Percentiles rank a stretch among this genome's conserved stretches.
Evolutionary conservation across 2,888 invertebrate species (phyloP).

Genomic region (Brachylomia viminalis): DNA sequence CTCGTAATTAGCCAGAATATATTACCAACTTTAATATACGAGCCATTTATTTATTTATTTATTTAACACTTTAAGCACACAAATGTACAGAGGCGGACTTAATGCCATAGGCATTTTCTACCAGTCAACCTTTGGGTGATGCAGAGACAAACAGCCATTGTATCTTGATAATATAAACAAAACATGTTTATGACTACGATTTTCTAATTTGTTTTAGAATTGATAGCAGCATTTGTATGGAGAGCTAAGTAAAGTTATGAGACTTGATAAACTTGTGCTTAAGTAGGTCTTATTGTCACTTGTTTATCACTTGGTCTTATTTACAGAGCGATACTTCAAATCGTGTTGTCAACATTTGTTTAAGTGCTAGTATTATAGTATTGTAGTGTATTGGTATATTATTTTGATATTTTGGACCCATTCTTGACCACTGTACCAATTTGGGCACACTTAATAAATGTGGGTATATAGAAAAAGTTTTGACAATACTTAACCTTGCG

Average conservation of each 20-base stretch:
- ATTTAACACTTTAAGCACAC: too few relatives aligned
- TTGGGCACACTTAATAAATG: too few relatives aligned
- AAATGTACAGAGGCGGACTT: too few relatives aligned
- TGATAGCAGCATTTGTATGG: conserved; percentile 55
- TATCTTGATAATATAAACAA: conserved; percentile 40
- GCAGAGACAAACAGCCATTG: too few relatives aligned
- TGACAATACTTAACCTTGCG: too few relatives aligned
- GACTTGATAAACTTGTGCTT: conserved; percentile 42
- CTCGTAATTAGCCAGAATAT: conserved; percentile 57
- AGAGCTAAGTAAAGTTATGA: conserved; percentile 36
- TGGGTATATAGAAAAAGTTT: too few relatives aligned
- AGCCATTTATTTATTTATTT: too few relatives aligned
- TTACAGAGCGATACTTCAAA: conserved; percentile 28
- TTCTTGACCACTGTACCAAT: too few relatives aligned
- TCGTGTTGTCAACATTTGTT: conserved; percentile 18
- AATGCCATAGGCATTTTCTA: too few relatives aligned
- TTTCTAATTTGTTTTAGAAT: conserved; percentile 57
- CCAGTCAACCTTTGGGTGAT: too few relatives aligned
- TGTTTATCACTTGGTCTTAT: conserved; percentile 42
- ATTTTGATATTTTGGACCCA: conserved; percentile 25
- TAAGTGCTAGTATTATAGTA: too few relatives aligned
- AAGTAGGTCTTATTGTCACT: conserved; percentile 47
- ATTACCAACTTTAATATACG: conserved; percentile 53
- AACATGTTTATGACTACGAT: conserved; percentile 54
- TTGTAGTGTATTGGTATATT: too few relatives aligned